These are phyloP conservation scores for Bembecia ichneumoniformis DNA, from an alignment of 2,888 invertebrate species.

Conservation along the genomic window DNA sequence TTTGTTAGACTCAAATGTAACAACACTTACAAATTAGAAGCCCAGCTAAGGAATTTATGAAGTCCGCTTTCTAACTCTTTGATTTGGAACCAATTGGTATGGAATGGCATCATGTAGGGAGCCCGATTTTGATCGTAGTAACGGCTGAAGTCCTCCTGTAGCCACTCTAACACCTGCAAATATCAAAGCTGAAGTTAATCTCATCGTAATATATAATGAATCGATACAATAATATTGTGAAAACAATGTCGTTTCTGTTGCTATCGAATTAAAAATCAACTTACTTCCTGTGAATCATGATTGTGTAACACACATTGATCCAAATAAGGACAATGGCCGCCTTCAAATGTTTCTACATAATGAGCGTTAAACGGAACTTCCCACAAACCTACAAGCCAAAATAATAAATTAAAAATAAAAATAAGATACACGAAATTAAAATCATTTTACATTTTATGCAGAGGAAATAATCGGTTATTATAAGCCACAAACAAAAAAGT, in stretches of 20 bases:
- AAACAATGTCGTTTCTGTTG: no score
- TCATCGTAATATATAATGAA: no score
- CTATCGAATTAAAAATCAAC: constrained; percentile 4
- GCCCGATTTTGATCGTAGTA: constrained; percentile 90
- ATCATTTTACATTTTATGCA: no score
- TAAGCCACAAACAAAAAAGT: no score
- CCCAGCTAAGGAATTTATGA: constrained; percentile 89
- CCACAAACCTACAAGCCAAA: constrained; percentile 79
- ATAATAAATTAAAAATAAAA: not conserved
- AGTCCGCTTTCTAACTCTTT: constrained; percentile 86
- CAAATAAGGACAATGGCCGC: constrained; percentile 92
- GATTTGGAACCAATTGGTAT: constrained; percentile 96
- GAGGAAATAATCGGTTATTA: no score
- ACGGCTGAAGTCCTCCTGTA: constrained; percentile 89
- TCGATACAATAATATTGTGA: no score
- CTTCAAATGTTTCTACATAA: constrained; percentile 89
- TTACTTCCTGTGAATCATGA: constrained; percentile 79
- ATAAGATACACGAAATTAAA: no score
- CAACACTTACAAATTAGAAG: constrained; percentile 68
- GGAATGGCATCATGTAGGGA: constrained; percentile 96
- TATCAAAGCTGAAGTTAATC: not conserved
- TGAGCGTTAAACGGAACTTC: constrained; percentile 93
- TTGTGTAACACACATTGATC: constrained; percentile 94
- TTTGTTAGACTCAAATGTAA: no score
- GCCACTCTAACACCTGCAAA: constrained; percentile 85